Percentiles rank a stretch among this genome's conserved stretches.
Evolutionary conservation across 1,140 invertebrate genomes (phyloP).

Genomic region (Drosophila pallidifrons): DNA sequence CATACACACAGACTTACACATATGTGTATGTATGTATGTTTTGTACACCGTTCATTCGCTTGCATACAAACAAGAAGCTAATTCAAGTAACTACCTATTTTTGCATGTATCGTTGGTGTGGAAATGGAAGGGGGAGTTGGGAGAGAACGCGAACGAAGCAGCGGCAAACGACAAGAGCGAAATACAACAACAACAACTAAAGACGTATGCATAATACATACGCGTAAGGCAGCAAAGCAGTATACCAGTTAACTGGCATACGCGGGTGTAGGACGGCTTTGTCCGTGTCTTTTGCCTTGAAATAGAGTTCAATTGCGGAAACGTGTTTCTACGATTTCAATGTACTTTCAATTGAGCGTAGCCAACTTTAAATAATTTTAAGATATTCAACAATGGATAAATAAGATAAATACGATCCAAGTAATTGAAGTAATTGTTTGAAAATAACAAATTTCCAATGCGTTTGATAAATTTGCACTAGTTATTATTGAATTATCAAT

Average conservation of each 20-base stretch:
- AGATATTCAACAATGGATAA: neutral
- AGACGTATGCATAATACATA: constrained; percentile 21
- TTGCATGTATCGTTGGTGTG: constrained; percentile 1
- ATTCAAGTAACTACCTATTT: constrained; percentile 19
- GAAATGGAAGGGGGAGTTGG: neutral
- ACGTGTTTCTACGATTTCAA: neutral
- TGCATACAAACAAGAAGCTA: constrained; percentile 6
- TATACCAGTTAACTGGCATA: constrained; percentile 4
- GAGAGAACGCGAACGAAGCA: neutral
- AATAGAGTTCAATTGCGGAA: neutral
- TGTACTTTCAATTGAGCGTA: neutral
- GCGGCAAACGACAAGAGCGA: neutral
- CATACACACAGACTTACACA: too few relatives aligned
- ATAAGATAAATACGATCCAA: neutral
- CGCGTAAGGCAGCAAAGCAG: constrained; percentile 1
- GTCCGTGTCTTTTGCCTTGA: neutral
- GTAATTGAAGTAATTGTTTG: neutral
- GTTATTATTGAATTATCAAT: too few relatives aligned
- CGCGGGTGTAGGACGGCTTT: constrained; percentile 8
- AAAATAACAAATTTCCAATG: neutral
- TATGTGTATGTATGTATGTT: neutral
- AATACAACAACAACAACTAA: constrained; percentile 7
- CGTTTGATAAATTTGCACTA: too few relatives aligned
- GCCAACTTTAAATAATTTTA: neutral
- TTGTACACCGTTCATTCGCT: constrained; percentile 5